Evolutionary conservation across 2,888 invertebrate genomes (phyloP).

Genomic region (Aplocera efformata): DNA sequence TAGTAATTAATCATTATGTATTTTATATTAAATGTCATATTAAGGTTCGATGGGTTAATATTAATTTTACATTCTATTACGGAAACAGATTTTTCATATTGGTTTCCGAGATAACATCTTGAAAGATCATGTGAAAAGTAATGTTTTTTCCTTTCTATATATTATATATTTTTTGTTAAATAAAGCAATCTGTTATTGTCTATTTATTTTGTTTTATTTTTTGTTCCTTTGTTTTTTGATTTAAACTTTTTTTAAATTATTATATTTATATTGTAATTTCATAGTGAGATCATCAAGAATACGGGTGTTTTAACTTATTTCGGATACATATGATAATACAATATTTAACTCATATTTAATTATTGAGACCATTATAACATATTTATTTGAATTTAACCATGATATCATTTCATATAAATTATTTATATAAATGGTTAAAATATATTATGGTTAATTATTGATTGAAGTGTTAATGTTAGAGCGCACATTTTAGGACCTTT

Average conservation of each 20-base stretch:
- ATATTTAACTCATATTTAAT: not conserved
- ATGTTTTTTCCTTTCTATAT: slow-evolving; percentile 74
- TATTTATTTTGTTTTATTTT: slow-evolving; percentile 72
- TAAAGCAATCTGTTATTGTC: slow-evolving; percentile 81
- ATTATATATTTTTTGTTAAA: slow-evolving; percentile 81
- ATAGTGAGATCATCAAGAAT: slow-evolving; percentile 68
- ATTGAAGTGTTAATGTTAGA: slow-evolving; percentile 35
- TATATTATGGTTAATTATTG: slow-evolving; percentile 22
- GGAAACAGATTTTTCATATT: slow-evolving; percentile 68
- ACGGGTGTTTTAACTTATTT: slow-evolving; percentile 67
- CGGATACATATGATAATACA: slow-evolving; percentile 19
- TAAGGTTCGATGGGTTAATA: slow-evolving; percentile 78
- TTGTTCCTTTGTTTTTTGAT: slow-evolving; percentile 40
- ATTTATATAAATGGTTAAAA: slow-evolving; percentile 9
- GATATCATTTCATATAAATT: not conserved
- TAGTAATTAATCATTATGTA: slow-evolving; percentile 79
- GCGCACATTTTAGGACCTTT: slow-evolving; percentile 40
- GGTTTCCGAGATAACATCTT: slow-evolving; percentile 43
- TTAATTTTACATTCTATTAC: slow-evolving; percentile 57
- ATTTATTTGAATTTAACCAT: slow-evolving; percentile 2
- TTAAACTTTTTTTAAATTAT: slow-evolving; percentile 29
- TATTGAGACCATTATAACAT: not conserved
- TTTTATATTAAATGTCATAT: slow-evolving; percentile 75
- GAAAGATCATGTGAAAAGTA: slow-evolving; percentile 63
- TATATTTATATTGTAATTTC: slow-evolving; percentile 45